Percentiles rank a stretch among this genome's conserved stretches.
These are phyloP conservation scores for Resseliella maxima DNA, from an alignment of 2,888 invertebrate genomes.

Conservation along the genomic window DNA sequence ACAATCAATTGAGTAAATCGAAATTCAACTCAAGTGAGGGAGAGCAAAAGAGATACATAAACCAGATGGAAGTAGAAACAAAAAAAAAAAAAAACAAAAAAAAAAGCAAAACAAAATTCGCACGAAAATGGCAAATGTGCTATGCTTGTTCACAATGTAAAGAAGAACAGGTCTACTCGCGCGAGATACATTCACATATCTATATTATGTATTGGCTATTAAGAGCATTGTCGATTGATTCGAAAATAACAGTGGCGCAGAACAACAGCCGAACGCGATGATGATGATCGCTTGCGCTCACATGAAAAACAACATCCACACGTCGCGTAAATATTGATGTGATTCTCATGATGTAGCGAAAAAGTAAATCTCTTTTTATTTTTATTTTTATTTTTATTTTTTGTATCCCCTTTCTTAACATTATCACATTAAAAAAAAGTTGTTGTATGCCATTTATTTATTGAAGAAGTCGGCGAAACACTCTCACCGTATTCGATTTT, in stretches of 20 bases:
- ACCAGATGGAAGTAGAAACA: neutral
- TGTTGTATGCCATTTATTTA: neutral
- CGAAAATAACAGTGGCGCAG: constrained; percentile 13
- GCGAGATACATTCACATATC: neutral
- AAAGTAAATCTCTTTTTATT: neutral
- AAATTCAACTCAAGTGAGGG: no score
- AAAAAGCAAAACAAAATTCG: neutral
- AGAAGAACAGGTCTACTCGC: constrained; percentile 4
- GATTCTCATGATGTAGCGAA: constrained; percentile 9
- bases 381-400: neutral
- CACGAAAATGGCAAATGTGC: constrained; percentile 22
- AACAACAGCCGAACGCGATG: neutral
- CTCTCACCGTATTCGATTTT: neutral
- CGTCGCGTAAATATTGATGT: neutral
- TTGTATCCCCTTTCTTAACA: no score
- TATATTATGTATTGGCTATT: neutral
- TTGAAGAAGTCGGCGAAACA: neutral
- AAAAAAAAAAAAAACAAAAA: no score
- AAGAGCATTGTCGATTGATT: neutral
- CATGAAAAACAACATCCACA: neutral
- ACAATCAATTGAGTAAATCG: constrained; percentile 16
- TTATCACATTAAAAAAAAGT: constrained; percentile 14
- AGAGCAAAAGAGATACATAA: neutral
- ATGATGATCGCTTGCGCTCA: neutral
- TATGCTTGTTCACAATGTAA: neutral